These are phyloP conservation scores for Epizoanthus ramosus DNA, from an alignment of 92 coral and sea anemone species.

Conservation along the genomic window DNA sequence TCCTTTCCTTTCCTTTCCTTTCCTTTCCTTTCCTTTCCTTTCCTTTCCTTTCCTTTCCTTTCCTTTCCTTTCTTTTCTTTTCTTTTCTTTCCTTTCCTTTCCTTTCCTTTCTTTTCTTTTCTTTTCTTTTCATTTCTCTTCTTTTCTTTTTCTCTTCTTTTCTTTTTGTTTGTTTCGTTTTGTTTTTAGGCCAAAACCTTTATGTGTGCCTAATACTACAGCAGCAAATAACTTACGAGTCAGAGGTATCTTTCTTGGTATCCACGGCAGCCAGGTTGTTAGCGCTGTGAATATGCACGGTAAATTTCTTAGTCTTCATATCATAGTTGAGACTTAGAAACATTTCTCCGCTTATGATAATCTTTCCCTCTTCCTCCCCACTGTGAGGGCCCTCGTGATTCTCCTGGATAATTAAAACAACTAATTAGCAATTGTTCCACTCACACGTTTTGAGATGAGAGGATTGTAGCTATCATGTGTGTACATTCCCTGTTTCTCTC, in stretches of 20 bases:
- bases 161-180: too few relatives aligned
- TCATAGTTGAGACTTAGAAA: constrained; percentile 82
- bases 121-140: background rate
- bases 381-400: constrained; percentile 6
- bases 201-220: too few relatives aligned
- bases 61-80: too few relatives aligned
- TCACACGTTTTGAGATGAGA: too few relatives aligned
- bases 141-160: background rate
- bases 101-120: background rate
- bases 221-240: constrained; percentile 75
- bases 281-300: constrained; percentile 83
- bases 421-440: too few relatives aligned
- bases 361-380: constrained; percentile 54
- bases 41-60: too few relatives aligned
- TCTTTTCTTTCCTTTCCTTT: too few relatives aligned
- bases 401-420: background rate
- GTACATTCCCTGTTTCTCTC: too few relatives aligned
- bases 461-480: too few relatives aligned
- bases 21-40: too few relatives aligned
- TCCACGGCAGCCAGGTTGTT: constrained; percentile 85
- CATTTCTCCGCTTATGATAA: constrained; percentile 80
- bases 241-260: constrained; percentile 71
- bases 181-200: too few relatives aligned
- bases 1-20: too few relatives aligned
- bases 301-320: constrained; percentile 73